Percentiles rank a stretch among this genome's conserved stretches.
These are phyloP conservation scores for Lysandra bellargus DNA, from an alignment of 2,888 invertebrate genomes.

Conservation along the genomic window DNA sequence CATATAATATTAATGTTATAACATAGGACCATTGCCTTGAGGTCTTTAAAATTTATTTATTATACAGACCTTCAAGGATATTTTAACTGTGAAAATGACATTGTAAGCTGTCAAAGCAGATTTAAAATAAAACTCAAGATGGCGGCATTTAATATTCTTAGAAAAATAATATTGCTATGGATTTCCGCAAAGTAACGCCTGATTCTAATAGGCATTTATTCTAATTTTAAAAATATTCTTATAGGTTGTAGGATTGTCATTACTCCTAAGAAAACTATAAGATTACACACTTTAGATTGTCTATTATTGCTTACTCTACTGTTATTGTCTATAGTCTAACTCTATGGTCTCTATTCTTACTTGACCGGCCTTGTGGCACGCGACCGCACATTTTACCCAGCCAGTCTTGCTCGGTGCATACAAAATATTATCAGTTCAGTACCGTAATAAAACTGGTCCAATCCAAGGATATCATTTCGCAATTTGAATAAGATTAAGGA, in stretches of 20 bases:
- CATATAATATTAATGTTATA: slow-evolving; percentile 1
- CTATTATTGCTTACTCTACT: not conserved
- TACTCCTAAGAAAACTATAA: too few species aligned
- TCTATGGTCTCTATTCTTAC: slow-evolving; percentile 46
- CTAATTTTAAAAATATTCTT: too few species aligned
- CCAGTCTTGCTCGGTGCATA: slow-evolving; percentile 52
- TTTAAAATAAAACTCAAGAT: too few species aligned
- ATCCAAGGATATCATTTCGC: slow-evolving; percentile 46
- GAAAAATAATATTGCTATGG: too few species aligned
- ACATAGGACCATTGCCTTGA: not conserved
- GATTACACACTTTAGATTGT: not conserved
- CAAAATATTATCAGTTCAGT: slow-evolving; percentile 18
- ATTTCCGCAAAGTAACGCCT: too few species aligned
- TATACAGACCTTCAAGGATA: not conserved
- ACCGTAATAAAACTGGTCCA: slow-evolving; percentile 28
- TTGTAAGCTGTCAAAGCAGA: too few species aligned
- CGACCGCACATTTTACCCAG: slow-evolving; percentile 59
- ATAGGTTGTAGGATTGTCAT: too few species aligned
- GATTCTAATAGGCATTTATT: too few species aligned
- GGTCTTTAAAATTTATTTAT: not conserved
- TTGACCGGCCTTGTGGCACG: slow-evolving; percentile 77
- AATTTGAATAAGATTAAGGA: slow-evolving; percentile 44
- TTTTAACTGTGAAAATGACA: too few species aligned
- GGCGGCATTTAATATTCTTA: too few species aligned
- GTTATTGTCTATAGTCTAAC: not conserved